These are phyloP conservation scores for Furcifer pardalis DNA, from an alignment of 2,797 vertebrate genomes.

Conservation along the genomic window DNA sequence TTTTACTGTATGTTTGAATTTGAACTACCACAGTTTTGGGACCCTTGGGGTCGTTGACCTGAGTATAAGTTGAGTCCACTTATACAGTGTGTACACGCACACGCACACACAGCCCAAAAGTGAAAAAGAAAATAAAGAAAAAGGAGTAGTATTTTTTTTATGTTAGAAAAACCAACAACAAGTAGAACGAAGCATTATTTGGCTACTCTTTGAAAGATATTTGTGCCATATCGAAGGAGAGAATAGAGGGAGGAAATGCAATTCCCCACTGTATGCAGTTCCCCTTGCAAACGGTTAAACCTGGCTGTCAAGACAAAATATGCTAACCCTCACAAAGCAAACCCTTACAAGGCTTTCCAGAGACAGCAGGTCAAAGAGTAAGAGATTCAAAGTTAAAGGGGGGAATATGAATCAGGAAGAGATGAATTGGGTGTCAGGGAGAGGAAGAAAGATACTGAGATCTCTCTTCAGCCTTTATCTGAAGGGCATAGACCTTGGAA, in stretches of 20 bases:
- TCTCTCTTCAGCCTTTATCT: conserved; percentile 20
- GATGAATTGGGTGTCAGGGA: conserved; percentile 4
- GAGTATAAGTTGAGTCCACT: no score
- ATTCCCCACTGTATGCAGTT: not conserved
- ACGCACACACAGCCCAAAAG: no score
- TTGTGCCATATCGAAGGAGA: not conserved
- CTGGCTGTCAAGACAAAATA: conserved; percentile 52
- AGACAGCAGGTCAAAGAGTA: conserved; percentile 45
- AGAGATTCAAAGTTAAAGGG: conserved; percentile 38
- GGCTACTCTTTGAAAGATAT: not conserved
- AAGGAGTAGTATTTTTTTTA: not conserved
- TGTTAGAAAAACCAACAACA: not conserved
- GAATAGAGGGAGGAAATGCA: not conserved
- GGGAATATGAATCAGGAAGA: conserved; percentile 9
- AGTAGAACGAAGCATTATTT: not conserved
- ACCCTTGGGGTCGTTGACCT: no score
- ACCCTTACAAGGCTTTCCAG: not conserved
- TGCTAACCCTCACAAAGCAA: conserved; percentile 14
- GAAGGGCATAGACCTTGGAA: conserved; percentile 12
- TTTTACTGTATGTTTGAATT: no score
- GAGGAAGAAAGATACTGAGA: not conserved
- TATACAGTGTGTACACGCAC: no score
- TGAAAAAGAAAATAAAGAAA: not conserved
- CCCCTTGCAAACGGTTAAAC: not conserved
- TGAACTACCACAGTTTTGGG: no score